Conservation (phyloP, 2,113 vertebrate genomes). For the Antigone vipio region DNA sequence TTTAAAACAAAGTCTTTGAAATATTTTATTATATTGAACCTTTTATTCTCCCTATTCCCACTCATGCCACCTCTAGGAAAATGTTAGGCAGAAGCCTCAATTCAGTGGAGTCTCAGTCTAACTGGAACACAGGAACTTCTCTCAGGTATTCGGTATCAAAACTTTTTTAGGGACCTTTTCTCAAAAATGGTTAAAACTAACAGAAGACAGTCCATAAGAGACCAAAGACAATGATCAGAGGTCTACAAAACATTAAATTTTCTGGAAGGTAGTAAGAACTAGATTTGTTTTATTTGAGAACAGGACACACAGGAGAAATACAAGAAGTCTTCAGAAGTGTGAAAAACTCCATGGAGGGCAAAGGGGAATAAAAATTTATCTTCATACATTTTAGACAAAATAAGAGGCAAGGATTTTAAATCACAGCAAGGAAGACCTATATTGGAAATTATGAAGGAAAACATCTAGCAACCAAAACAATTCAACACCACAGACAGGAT, state of each 20-base stretch:
- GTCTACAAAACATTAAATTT: background rate
- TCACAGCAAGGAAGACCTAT: background rate
- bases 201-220: background rate
- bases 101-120: background rate
- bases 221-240: background rate
- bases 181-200: background rate
- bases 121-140: background rate
- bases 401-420: background rate
- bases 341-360: background rate
- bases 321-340: background rate
- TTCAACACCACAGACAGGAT: background rate
- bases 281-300: background rate
- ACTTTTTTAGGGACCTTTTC: background rate
- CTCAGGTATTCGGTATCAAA: background rate
- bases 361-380: background rate
- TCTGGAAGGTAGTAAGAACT: background rate
- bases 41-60: background rate
- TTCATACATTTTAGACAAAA: background rate
- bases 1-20: background rate
- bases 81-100: background rate
- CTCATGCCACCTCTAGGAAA: background rate
- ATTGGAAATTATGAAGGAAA: background rate
- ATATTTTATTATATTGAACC: background rate
- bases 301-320: background rate
- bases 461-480: background rate